These are phyloP conservation scores for Oriolus oriolus DNA, from an alignment of 2,113 vertebrate genomes.

Conservation along the genomic window DNA sequence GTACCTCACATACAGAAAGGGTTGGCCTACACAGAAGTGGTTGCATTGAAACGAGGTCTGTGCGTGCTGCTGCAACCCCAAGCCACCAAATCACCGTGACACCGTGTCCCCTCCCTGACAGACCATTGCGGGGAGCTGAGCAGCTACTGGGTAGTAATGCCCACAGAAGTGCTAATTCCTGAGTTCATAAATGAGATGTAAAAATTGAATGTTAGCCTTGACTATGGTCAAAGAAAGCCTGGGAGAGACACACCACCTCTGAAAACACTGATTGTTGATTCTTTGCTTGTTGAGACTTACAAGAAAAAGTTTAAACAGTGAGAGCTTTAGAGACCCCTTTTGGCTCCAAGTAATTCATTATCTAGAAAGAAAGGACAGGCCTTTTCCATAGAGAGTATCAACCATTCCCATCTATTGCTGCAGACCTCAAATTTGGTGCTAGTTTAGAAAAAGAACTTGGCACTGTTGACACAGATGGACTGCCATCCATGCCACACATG, in stretches of 20 bases:
- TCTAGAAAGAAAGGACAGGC: not conserved
- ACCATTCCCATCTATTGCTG: not conserved
- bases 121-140: rapidly evolving
- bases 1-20: not conserved
- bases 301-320: not conserved
- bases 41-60: not conserved
- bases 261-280: not conserved
- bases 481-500: not conserved
- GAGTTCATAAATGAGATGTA: not conserved
- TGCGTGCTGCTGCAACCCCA: not conserved
- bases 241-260: not conserved
- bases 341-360: not conserved
- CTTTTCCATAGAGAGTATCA: not conserved
- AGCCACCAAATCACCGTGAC: not conserved
- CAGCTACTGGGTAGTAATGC: not conserved
- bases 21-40: not conserved
- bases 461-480: not conserved
- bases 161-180: not conserved
- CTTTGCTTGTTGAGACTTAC: not conserved
- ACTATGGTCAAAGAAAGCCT: not conserved
- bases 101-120: not conserved
- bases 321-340: not conserved
- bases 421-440: not conserved
- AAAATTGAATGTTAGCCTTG: not conserved
- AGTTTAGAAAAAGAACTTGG: not conserved